phyloP scores from a whole-genome alignment of 2,113 vertebrate genomes.

The Petaurus breviceps region DNA sequence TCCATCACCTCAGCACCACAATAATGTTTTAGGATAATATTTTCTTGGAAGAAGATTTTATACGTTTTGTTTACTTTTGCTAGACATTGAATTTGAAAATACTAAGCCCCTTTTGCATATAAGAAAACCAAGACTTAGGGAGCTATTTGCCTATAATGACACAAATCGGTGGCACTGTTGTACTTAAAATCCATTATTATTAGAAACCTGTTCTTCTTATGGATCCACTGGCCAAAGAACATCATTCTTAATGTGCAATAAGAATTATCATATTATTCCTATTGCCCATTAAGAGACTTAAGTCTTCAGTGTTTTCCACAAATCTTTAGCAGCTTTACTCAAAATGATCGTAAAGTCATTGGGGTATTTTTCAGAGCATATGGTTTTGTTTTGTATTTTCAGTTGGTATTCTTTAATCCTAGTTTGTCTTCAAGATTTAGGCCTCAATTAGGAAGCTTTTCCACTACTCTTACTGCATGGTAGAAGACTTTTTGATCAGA shows the following conservation, averaged over 20 bases:
- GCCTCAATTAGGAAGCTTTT: slow-evolving; percentile 36
- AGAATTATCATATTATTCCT: too few species aligned
- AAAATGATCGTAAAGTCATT: background rate
- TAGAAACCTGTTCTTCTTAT: background rate
- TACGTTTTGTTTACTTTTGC: background rate
- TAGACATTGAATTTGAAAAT: background rate
- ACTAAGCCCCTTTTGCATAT: background rate
- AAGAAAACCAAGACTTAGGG: background rate
- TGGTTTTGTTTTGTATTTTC: slow-evolving; percentile 38
- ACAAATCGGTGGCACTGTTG: background rate
- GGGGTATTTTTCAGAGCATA: background rate
- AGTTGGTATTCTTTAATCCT: slow-evolving; percentile 54
- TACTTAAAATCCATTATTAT: background rate
- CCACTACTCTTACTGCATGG: slow-evolving; percentile 45
- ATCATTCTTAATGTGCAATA: too few species aligned
- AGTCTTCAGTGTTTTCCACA: background rate
- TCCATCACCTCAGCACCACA: background rate
- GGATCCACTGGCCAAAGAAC: background rate
- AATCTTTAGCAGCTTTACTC: background rate
- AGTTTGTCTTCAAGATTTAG: slow-evolving; percentile 64
- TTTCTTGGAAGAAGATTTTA: background rate
- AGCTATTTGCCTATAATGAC: background rate
- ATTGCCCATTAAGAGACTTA: background rate
- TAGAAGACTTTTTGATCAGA: background rate
- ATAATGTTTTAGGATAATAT: background rate